phyloP scores from a whole-genome alignment of 2,113 vertebrate species.

The Hydrochoerus hydrochaeris region DNA sequence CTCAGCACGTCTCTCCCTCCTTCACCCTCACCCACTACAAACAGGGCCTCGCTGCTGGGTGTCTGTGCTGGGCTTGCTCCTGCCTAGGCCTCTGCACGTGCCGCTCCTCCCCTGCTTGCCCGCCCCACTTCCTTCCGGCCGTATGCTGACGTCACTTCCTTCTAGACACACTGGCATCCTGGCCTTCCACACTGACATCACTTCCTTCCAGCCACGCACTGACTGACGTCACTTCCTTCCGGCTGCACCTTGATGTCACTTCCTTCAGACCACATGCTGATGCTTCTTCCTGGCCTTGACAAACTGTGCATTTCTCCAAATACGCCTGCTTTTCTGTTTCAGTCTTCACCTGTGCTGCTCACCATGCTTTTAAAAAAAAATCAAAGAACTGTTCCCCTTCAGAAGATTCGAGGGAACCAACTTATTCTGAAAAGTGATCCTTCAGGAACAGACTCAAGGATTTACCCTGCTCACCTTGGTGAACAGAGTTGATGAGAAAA shows the following conservation, averaged over 20 bases:
- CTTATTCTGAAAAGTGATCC: not conserved
- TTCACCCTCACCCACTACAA: not conserved
- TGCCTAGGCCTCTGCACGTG: not conserved
- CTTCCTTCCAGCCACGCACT: too few species aligned
- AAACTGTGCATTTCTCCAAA: not conserved
- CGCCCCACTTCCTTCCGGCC: not conserved
- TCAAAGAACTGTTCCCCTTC: not conserved
- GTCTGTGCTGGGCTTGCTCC: not conserved
- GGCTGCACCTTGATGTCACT: too few species aligned
- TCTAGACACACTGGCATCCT: too few species aligned
- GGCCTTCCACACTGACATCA: not conserved
- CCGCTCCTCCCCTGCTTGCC: not conserved
- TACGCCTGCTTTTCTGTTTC: not conserved
- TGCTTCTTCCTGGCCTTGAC: not conserved
- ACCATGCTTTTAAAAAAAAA: not conserved
- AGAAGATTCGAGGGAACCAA: not conserved
- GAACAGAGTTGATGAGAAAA: not conserved
- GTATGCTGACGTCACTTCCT: not conserved
- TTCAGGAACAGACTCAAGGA: not conserved
- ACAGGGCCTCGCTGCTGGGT: not conserved
- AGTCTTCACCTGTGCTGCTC: accelerated
- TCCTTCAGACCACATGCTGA: not conserved
- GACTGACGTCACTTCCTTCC: too few species aligned
- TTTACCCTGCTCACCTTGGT: not conserved
- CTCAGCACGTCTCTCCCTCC: not conserved